Conservation (phyloP, 1,140 invertebrate species). For the Leguminivora glycinivorella region DNA sequence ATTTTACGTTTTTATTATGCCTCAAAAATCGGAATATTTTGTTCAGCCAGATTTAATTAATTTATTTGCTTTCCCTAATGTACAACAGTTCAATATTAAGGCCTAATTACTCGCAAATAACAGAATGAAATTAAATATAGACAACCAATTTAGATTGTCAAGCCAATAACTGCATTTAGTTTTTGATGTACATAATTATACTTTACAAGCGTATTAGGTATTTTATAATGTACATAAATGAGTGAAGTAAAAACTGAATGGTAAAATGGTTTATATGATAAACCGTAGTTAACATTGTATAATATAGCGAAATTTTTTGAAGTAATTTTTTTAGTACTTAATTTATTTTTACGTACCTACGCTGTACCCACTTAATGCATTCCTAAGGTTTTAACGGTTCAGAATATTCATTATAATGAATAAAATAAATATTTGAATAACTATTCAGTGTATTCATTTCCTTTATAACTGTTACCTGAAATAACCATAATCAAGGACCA, state of each 20-base stretch:
- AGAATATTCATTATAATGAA: conserved; percentile 64
- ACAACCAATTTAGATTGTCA: conserved; percentile 16
- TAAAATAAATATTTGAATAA: conserved; percentile 61
- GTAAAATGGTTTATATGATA: conserved; percentile 63
- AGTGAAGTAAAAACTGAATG: conserved; percentile 53
- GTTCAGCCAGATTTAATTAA: neutral
- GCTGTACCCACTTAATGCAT: conserved; percentile 63
- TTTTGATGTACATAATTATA: conserved; percentile 46
- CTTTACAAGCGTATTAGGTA: conserved; percentile 36
- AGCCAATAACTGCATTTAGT: conserved; percentile 47
- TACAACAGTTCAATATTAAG: neutral
- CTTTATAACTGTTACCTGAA: neutral
- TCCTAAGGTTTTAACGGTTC: conserved; percentile 64
- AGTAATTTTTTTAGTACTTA: conserved; percentile 67
- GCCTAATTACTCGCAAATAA: conserved; percentile 4
- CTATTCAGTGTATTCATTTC: neutral
- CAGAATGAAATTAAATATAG: neutral
- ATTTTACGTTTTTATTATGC: neutral
- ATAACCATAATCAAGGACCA: neutral
- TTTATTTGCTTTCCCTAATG: neutral
- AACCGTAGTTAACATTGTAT: conserved; percentile 57
- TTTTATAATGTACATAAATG: conserved; percentile 58
- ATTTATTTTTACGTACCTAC: conserved; percentile 64
- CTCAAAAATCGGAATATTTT: neutral
- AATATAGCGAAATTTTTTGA: conserved; percentile 52